A percentile compares a stretch with the other conserved stretches of the same genome.
These are phyloP conservation scores for Drosophila nannoptera DNA, from an alignment of 1,140 invertebrate genomes.

Conservation along the genomic window DNA sequence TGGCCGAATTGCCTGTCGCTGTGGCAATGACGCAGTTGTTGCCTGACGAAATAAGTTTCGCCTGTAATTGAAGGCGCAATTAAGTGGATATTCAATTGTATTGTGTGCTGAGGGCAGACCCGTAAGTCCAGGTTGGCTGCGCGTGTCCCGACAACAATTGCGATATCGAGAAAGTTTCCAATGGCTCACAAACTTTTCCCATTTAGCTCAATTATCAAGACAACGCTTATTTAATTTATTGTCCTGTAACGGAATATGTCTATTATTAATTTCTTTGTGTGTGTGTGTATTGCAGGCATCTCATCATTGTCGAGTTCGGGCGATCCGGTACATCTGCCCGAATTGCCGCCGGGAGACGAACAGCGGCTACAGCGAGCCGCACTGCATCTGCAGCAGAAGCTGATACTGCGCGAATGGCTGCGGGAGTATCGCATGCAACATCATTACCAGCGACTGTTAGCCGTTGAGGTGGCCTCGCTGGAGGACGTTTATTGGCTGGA, in stretches of 20 bases:
- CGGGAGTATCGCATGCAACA: slow-evolving; percentile 86
- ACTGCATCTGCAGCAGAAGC: slow-evolving; percentile 86
- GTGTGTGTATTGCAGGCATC: slow-evolving; percentile 82
- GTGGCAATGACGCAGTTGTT: slow-evolving; percentile 57
- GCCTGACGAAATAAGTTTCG: slow-evolving; percentile 58
- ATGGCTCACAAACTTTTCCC: slow-evolving; percentile 45
- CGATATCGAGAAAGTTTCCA: slow-evolving; percentile 50
- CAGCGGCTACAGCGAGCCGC: slow-evolving; percentile 88
- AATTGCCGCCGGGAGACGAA: slow-evolving; percentile 89
- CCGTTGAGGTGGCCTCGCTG: slow-evolving; percentile 88
- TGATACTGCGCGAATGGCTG: slow-evolving; percentile 90
- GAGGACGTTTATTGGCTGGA: slow-evolving; percentile 94
- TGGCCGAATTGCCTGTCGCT: slow-evolving; percentile 24
- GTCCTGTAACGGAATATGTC: background rate
- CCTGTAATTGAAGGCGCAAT: slow-evolving; percentile 65
- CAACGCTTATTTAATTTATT: slow-evolving; percentile 27
- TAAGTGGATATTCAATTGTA: slow-evolving; percentile 28
- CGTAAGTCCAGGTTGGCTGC: background rate
- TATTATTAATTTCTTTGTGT: background rate
- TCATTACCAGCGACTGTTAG: slow-evolving; percentile 87
- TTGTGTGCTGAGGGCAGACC: too few relatives aligned
- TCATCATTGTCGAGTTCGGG: slow-evolving; percentile 88
- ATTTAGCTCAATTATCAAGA: slow-evolving; percentile 65
- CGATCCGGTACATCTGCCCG: slow-evolving; percentile 84
- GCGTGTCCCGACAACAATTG: slow-evolving; percentile 35